Base-by-base conservation (phyloP, 2,113 vertebrate genomes). In the Nothoprocta pentlandii region DNA sequence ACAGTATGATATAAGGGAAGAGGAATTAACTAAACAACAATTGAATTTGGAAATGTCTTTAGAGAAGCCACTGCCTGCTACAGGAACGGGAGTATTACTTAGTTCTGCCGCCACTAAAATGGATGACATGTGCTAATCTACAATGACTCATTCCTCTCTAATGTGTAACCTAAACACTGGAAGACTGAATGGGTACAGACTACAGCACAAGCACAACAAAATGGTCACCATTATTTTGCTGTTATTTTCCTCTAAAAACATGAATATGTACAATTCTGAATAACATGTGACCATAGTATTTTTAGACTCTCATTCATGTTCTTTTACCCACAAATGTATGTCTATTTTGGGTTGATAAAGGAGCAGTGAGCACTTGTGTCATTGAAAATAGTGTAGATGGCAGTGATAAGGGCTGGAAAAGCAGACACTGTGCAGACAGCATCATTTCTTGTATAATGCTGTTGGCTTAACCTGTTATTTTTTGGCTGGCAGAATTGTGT, bases 11-110 rank as follows among this genome's bases (percentile, higher is more conserved):
- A 92, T 46, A 95, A 83, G 82, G 93, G 90, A 95, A 93, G 90
- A 92, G 83, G 92, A 97, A 97, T 95, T 95, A 95, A 95, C 83
- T 91, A 87, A 95, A 76, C 44, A 46, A 51, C 92, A 96, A 95
- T 93, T 96, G 94, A 93, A 96, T 97, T 97, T 97, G 86, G 86
- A 95, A 95, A 96, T 67, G 83, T 92, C 90, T 97, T 96, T 96
- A 95, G 86, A 96, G 92, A 90, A 96, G 94, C 88, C 91, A 95
- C 90, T 0, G 16, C 92, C 93, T 89, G 73, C 83, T 93, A 86
- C 73, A 94, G 83, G 77, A 92, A 79, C 90, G 85, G 90, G 80
- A 97, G 86, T 90, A 93, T 95, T 93, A 93, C 90, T 94, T 87
- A 87, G 93, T 62, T 84, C 77, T 81, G 69, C 92, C 95, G 93